Conservation (phyloP, 1,140 invertebrate genomes). For the Drosophila subpulchrella region DNA sequence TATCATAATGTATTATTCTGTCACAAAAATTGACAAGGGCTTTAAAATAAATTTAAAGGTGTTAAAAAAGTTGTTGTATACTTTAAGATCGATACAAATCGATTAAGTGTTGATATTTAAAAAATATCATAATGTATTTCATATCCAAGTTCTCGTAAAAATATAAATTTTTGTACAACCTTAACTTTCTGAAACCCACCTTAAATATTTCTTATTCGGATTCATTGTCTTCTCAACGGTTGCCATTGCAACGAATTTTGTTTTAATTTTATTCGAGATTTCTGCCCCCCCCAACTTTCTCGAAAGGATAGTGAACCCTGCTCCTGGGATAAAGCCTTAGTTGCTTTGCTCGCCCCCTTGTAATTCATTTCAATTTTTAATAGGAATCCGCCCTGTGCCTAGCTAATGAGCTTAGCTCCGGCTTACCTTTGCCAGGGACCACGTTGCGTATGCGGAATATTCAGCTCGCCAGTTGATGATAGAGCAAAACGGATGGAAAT, state of each 20-base stretch:
- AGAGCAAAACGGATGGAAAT: conserved; percentile 33
- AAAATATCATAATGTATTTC: too few species aligned
- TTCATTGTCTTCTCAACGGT: conserved; percentile 37
- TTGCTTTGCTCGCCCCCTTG: not conserved
- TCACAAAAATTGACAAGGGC: too few species aligned
- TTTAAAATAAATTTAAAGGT: too few species aligned
- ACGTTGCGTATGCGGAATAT: conserved; percentile 66
- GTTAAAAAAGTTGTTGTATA: too few species aligned
- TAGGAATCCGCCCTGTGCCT: conserved; percentile 43
- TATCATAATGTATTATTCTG: too few species aligned
- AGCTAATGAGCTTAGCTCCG: conserved; percentile 69
- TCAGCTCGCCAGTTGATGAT: conserved; percentile 19
- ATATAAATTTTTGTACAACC: conserved; percentile 6
- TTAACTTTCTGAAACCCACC: conserved; percentile 8
- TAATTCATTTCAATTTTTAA: conserved; percentile 66
- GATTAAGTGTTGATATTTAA: too few species aligned
- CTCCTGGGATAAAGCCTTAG: not conserved
- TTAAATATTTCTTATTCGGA: conserved; percentile 38
- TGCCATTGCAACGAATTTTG: conserved; percentile 65
- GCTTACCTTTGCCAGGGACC: conserved; percentile 40
- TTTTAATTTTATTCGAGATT: conserved; percentile 42
- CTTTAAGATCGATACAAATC: too few species aligned
- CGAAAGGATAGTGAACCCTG: conserved; percentile 27
- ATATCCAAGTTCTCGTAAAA: not conserved
- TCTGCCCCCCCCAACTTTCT: conserved; percentile 1